Evolutionary conservation across 1,140 invertebrate genomes (phyloP).

Genomic region (Drosophila nebulosa): DNA sequence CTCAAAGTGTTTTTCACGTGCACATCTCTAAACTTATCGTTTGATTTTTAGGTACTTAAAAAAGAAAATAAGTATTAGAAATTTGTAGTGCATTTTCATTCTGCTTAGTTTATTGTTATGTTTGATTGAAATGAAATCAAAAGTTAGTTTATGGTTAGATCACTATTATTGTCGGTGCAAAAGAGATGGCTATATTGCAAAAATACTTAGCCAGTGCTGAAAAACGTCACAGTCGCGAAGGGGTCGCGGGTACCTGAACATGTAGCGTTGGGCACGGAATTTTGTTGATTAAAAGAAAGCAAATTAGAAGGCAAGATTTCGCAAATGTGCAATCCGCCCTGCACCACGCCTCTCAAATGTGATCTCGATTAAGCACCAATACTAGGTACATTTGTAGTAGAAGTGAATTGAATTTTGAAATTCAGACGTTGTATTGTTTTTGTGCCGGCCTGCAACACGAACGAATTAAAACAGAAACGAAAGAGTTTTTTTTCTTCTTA

Average conservation of each 20-base stretch:
- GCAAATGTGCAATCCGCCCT: conserved; percentile 37
- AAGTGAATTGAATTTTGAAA: conserved; percentile 9
- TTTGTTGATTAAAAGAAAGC: conserved; percentile 53
- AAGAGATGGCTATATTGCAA: conserved; percentile 44
- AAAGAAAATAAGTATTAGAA: not conserved
- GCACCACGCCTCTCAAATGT: conserved; percentile 21
- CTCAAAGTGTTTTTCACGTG: not conserved
- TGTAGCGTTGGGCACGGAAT: conserved; percentile 67
- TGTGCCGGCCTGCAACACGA: conserved; percentile 56
- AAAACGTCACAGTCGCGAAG: conserved; percentile 47
- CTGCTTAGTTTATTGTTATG: not conserved
- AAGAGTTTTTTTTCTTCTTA: conserved; percentile 39
- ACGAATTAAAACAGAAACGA: conserved; percentile 31
- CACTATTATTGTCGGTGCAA: not conserved
- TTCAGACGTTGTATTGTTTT: conserved; percentile 44
- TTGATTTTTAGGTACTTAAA: too few species aligned
- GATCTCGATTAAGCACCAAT: conserved; percentile 6
- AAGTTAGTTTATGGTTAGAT: not conserved
- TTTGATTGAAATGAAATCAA: not conserved
- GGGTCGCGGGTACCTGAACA: conserved; percentile 51
- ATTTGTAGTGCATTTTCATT: not conserved
- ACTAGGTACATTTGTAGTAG: conserved; percentile 3
- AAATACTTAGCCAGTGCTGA: conserved; percentile 48
- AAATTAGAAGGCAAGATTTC: conserved; percentile 38
- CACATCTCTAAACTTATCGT: not conserved